Evolutionary conservation across 23 tunicate species (phyloP), one percentile per base, ranked within the genome.

Genomic region (Ascidia mentula): DNA sequence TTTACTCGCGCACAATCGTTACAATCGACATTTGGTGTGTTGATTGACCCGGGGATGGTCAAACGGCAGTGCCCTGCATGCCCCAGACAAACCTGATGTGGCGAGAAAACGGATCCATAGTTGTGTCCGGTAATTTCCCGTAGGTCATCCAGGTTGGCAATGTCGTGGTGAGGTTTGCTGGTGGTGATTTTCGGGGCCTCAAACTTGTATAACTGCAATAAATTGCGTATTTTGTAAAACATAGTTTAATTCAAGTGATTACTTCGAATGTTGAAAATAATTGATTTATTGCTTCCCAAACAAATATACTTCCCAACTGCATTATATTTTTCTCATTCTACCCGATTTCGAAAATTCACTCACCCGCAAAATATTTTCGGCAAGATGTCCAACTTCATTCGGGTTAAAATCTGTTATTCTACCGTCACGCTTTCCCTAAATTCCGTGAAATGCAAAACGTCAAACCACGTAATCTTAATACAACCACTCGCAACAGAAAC

Each of bases 381-480:
- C 76, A 53, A 85, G 40, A 38, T 91, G 70, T 61, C 97, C 97
- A 35, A 78, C 36, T 30, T 40, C 38, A 0, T 70, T 74, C 28
- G 90, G 87, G 12, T 81, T 72, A 34, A 85, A 81, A 32, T 83
- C 60, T 42, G 82, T 86, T 33, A 91, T 91, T 34, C 83, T 46
- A 12, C 97, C 97, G 65, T 85, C 89, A 26, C 78, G 40, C 78
- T 91, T 91, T 28, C 97, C 90, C 97, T 90, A 39, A 69, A 45
- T 1, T 5, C 65, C 7, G 13, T 28, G 15, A 9, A 42, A 42
- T 42, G 53, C 12, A 12, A 9, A 42, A 42, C 53, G 53, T 12
- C 53, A 9, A 9, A 42, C 53, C 12, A 42, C 53, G 12, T 15
- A 9, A 42, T 42, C 53, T 42, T 15, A 42, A 15, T 12, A 12